These are phyloP conservation scores for Hedya salicella DNA, from an alignment of 2,888 invertebrate species.

Conservation along the genomic window DNA sequence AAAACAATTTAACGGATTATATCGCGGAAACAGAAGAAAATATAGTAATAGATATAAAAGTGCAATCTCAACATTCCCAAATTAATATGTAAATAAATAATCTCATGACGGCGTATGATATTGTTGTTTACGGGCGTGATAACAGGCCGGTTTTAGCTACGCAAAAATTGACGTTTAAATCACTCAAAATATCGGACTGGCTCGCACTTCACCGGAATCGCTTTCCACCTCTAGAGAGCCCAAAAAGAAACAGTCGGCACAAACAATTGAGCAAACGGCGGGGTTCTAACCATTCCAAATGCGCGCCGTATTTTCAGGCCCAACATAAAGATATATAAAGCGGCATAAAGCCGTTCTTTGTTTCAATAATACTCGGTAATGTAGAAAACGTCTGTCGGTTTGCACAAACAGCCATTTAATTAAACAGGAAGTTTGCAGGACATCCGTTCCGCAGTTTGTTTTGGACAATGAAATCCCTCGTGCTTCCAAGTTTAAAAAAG, in stretches of 20 bases:
- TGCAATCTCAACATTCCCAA: too few relatives aligned
- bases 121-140: too few relatives aligned
- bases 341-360: conserved; percentile 53
- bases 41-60: too few relatives aligned
- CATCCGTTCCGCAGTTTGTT: conserved; percentile 60
- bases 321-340: conserved; percentile 51
- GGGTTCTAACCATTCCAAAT: conserved; percentile 34
- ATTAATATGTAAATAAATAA: too few relatives aligned
- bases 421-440: conserved; percentile 69
- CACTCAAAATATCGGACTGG: background rate
- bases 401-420: conserved; percentile 68
- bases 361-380: conserved; percentile 55
- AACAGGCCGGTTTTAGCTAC: too few relatives aligned
- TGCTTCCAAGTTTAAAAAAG: conserved; percentile 48
- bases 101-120: too few relatives aligned
- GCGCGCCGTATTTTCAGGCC: conserved; percentile 36
- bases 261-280: conserved; percentile 31
- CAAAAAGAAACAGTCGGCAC: conserved; percentile 29
- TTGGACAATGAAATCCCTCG: conserved; percentile 62
- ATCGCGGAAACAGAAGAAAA: too few relatives aligned
- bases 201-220: conserved; percentile 28
- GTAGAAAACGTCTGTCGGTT: conserved; percentile 59
- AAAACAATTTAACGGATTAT: too few relatives aligned
- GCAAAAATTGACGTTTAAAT: too few relatives aligned
- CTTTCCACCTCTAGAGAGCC: conserved; percentile 29